Conservation (phyloP, 2,888 invertebrate genomes). For the Endomychus coccineus region DNA sequence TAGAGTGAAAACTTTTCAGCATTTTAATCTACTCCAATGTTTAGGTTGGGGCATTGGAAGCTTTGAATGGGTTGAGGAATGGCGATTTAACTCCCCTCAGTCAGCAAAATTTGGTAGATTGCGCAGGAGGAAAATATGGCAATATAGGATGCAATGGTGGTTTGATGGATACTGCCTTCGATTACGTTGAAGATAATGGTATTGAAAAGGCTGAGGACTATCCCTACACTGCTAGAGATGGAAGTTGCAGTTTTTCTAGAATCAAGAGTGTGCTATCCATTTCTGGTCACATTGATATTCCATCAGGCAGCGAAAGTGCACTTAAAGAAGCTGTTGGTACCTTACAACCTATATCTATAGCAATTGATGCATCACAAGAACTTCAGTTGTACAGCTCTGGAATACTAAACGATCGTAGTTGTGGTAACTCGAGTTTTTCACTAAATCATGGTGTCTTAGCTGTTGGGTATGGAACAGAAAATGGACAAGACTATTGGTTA, state of each 20-base stretch:
- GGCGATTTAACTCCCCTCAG: too few species aligned
- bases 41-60: too few species aligned
- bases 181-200: slow-evolving; percentile 10
- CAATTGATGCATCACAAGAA: slow-evolving; percentile 64
- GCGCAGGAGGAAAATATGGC: too few species aligned
- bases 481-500: too few species aligned
- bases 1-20: too few species aligned
- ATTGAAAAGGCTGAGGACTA: slow-evolving; percentile 11
- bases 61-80: too few species aligned
- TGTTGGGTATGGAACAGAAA: too few species aligned
- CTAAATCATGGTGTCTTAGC: too few species aligned
- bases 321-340: slow-evolving; percentile 61
- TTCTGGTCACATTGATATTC: not conserved
- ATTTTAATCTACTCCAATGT: too few species aligned
- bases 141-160: slow-evolving; percentile 30
- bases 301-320: slow-evolving; percentile 60
- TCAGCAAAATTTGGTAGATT: too few species aligned
- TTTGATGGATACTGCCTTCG: slow-evolving; percentile 11
- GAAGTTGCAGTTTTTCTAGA: not conserved
- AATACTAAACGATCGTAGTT: slow-evolving; percentile 68
- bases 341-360: slow-evolving; percentile 74
- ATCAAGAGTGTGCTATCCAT: not conserved
- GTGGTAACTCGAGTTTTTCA: too few species aligned
- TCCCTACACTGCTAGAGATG: slow-evolving; percentile 4
- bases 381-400: slow-evolving; percentile 77